phyloP scores from a whole-genome alignment of 1,140 invertebrate genomes.

The Drosophila nasuta region DNA sequence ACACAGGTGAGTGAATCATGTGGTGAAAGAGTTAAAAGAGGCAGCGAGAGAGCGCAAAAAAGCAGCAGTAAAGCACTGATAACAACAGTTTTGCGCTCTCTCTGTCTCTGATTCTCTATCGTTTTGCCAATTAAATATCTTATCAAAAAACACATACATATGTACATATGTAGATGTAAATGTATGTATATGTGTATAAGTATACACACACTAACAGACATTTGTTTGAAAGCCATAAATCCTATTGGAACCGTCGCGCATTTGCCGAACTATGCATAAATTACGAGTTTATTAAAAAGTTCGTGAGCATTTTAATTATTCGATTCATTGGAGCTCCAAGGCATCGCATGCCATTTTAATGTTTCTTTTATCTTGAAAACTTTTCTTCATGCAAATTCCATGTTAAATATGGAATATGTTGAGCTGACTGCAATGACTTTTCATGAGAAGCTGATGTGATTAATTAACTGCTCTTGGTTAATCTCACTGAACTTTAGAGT shows the following conservation, averaged over 20 bases:
- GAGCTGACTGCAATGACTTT: neutral
- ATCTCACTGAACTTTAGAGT: neutral
- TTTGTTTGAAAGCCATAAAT: neutral
- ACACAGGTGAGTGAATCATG: slow-evolving; percentile 88
- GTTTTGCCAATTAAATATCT: slow-evolving; percentile 23
- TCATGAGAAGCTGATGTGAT: neutral
- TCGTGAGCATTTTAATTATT: slow-evolving; percentile 62
- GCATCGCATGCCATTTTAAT: slow-evolving; percentile 41
- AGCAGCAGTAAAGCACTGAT: slow-evolving; percentile 25
- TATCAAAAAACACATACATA: slow-evolving; percentile 19
- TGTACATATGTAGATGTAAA: neutral
- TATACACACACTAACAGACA: neutral
- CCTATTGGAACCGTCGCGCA: slow-evolving; percentile 26
- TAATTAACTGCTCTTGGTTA: neutral
- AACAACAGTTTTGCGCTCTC: slow-evolving; percentile 16
- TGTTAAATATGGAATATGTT: slow-evolving; percentile 9
- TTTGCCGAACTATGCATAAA: slow-evolving; percentile 31
- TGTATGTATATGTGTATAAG: neutral
- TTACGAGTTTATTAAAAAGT: slow-evolving; percentile 33
- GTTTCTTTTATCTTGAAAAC: slow-evolving; percentile 36
- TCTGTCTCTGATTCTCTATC: too few relatives aligned
- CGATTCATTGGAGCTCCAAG: slow-evolving; percentile 57
- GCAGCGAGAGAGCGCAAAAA: slow-evolving; percentile 9
- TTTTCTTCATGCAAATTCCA: slow-evolving; percentile 37
- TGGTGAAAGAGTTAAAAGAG: slow-evolving; percentile 11